Evolutionary conservation across 2,797 vertebrate species (phyloP), one percentile per base, ranked within the genome.

Genomic region (Garrulus glandarius): DNA sequence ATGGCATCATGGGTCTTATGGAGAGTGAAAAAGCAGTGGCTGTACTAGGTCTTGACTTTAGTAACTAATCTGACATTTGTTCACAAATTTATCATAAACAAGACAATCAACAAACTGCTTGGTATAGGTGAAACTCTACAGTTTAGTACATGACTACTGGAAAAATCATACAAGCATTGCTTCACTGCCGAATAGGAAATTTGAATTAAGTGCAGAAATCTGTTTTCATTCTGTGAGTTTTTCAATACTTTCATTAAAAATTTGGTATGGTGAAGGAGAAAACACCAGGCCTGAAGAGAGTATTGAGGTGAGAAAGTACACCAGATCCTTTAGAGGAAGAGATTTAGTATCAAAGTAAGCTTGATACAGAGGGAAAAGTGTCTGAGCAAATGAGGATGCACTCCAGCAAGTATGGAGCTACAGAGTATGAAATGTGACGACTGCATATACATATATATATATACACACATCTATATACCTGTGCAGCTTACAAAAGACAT

Each of bases 381-480:
- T 44, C 65, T 84, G 59, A 83, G 68, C 30, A 91, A 87, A 79
- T 36, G n/a, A 79, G 26, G 50, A 74, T 56, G 46, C 44, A 59
- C 29, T 87, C 87, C 41, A 67, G 64, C 21, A 82, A 90, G n/a
- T 29, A 27, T 15, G 39, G 41, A 69, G 55, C 27, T 65, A 80
- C 34, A 82, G 59, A 21, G 17, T 37, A 30, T 13, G 44, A 76
- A 89, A 69, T 1, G 1, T 41, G 32, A 43, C 6, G 26, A 37
- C 11, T 5, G 1, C 32, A 46, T 27, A 50, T n/a, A 29, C 15
- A 30, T 37, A 26, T 1, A 44, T 4, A 7, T 2, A 27, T 5
- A 16, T 13, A 29, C 5, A 39, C 4, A 34, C 6, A 32, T 12
- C 15, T 36, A 3, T 12, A 39, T 24, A 61, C 19, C 64, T 30